phyloP scores from a whole-genome alignment of 2,888 invertebrate species.

The Tolmerus cingulatus region DNA sequence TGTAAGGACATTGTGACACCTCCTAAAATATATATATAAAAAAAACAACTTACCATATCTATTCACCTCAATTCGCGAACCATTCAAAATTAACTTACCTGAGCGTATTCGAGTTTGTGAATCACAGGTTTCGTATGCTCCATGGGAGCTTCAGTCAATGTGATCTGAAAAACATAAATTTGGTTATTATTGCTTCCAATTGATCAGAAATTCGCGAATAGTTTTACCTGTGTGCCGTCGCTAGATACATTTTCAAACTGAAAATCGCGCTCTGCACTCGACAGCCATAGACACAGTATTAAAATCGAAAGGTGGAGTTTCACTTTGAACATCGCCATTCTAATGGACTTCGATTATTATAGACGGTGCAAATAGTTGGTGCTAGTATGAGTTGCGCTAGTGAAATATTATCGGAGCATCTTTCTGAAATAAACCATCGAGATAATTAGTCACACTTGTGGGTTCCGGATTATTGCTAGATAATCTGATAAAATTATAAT shows the following conservation, averaged over 20 bases:
- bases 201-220: neutral
- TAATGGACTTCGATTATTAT: constrained; percentile 12
- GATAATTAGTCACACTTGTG: neutral
- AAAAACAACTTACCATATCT: neutral
- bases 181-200: neutral
- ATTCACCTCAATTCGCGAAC: neutral
- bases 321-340: constrained; percentile 18
- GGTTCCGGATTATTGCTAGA: neutral
- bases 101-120: constrained; percentile 44
- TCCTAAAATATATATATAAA: constrained; percentile 46
- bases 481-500: neutral
- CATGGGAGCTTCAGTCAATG: constrained; percentile 45
- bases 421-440: constrained; percentile 5
- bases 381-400: neutral
- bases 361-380: neutral
- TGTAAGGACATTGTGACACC: constrained; percentile 56
- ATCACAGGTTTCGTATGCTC: constrained; percentile 43
- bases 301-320: constrained; percentile 21
- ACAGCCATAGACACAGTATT: constrained; percentile 17
- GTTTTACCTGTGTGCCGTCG: constrained; percentile 59
- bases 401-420: constrained; percentile 7
- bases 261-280: constrained; percentile 58
- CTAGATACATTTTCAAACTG: constrained; percentile 55
- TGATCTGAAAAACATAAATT: constrained; percentile 30
- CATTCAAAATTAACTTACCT: constrained; percentile 35